These are phyloP conservation scores for Donacobius atricapilla DNA, from an alignment of 2,113 vertebrate genomes.

Conservation along the genomic window DNA sequence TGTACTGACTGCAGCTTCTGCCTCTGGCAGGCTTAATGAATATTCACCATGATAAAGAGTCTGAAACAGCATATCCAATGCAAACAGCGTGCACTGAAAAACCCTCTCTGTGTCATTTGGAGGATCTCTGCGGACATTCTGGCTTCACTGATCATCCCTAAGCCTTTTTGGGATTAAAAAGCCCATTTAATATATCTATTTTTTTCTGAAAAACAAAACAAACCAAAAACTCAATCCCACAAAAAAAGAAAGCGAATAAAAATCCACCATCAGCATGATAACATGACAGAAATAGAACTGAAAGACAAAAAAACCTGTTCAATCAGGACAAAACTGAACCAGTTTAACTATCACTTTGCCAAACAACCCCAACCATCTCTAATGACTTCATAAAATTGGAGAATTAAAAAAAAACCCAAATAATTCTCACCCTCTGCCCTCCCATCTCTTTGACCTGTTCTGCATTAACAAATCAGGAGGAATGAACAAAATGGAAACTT, in stretches of 20 bases:
- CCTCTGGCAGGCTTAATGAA: slow-evolving; percentile 58
- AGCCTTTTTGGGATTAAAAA: slow-evolving; percentile 58
- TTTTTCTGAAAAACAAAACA: neutral
- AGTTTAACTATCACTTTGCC: neutral
- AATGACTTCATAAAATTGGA: neutral
- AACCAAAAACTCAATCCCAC: neutral
- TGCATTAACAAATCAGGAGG: neutral
- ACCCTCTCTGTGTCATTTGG: neutral
- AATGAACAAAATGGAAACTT: neutral
- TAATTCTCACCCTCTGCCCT: neutral
- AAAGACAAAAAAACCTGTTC: neutral
- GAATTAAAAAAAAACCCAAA: neutral
- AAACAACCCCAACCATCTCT: neutral
- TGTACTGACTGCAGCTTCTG: slow-evolving; percentile 33
- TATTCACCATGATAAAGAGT: slow-evolving; percentile 38
- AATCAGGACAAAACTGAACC: neutral
- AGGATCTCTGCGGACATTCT: neutral
- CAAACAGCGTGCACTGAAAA: neutral
- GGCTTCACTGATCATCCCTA: slow-evolving; percentile 32
- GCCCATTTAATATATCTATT: neutral
- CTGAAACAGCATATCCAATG: slow-evolving; percentile 17
- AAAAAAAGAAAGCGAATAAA: neutral
- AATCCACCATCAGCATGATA: neutral
- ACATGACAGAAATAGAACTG: neutral
- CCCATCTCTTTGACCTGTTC: neutral